phyloP scores from a whole-genome alignment of 2,888 invertebrate genomes.

The Epinotia ramella region DNA sequence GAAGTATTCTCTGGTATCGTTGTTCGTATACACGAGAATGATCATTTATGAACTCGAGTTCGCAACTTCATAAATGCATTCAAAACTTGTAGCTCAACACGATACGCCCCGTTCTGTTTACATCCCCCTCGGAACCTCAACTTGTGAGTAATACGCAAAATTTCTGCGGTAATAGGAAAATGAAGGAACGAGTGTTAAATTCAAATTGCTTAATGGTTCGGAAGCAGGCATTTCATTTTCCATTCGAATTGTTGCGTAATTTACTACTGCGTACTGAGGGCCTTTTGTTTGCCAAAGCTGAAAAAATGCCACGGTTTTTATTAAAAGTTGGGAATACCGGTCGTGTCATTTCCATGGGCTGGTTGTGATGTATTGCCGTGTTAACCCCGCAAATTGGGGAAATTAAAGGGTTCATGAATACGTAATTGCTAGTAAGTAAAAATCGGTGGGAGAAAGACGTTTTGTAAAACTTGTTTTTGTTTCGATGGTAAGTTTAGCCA shows the following conservation, averaged over 20 bases:
- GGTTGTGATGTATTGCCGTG: slow-evolving; percentile 42
- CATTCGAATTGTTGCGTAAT: slow-evolving; percentile 81
- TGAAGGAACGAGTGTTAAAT: slow-evolving; percentile 84
- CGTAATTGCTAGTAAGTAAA: neutral
- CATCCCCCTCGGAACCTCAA: slow-evolving; percentile 50
- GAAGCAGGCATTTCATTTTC: slow-evolving; percentile 84
- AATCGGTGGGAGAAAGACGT: neutral
- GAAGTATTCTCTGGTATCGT: slow-evolving; percentile 7
- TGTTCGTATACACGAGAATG: slow-evolving; percentile 21
- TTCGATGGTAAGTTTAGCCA: too few species aligned
- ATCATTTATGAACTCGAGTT: slow-evolving; percentile 24
- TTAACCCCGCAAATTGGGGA: slow-evolving; percentile 34
- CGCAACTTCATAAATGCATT: slow-evolving; percentile 25
- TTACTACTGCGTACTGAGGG: slow-evolving; percentile 72
- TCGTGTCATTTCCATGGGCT: slow-evolving; percentile 44
- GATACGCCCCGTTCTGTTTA: slow-evolving; percentile 35
- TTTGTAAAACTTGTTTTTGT: neutral
- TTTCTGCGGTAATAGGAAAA: slow-evolving; percentile 80
- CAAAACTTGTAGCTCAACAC: slow-evolving; percentile 23
- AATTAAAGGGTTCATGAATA: slow-evolving; percentile 32
- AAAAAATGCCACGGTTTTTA: slow-evolving; percentile 55
- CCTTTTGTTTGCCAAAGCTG: slow-evolving; percentile 71
- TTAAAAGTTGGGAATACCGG: slow-evolving; percentile 46
- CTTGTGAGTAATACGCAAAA: slow-evolving; percentile 66
- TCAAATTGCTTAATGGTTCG: slow-evolving; percentile 83